These are phyloP conservation scores for Sycophila sp. DNA, from an alignment of 1,140 invertebrate species.

Conservation along the genomic window DNA sequence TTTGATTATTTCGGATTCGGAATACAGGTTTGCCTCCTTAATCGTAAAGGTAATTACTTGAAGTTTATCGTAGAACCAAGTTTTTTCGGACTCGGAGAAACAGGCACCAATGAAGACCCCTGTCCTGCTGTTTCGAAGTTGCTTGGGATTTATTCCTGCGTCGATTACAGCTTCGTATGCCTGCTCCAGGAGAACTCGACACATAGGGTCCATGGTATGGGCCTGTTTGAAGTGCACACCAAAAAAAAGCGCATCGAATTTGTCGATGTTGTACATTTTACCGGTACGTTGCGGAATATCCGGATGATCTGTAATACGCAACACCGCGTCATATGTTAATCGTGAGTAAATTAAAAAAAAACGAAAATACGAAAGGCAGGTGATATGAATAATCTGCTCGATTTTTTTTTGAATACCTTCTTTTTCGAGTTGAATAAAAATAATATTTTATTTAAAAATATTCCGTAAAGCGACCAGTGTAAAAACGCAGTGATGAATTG, in stretches of 20 bases:
- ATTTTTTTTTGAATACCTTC: no score
- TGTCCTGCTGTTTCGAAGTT: constrained; percentile 76
- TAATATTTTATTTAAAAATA: no score
- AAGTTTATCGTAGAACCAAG: constrained; percentile 76
- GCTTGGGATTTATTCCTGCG: constrained; percentile 72
- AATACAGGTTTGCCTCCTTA: no score
- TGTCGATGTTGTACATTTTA: constrained; percentile 81
- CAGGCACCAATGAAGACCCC: constrained; percentile 85
- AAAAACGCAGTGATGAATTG: no score
- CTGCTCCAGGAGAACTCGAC: constrained; percentile 84
- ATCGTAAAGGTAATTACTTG: constrained; percentile 57
- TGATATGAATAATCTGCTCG: no score
- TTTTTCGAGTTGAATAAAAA: no score
- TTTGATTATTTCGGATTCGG: no score
- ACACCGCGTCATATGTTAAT: no score
- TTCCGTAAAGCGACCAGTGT: no score
- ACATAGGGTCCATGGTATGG: constrained; percentile 88
- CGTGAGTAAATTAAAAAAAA: no score
- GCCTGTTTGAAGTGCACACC: constrained; percentile 85
- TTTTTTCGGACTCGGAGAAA: constrained; percentile 79
- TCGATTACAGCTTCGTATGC: constrained; percentile 89
- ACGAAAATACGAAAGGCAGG: no score
- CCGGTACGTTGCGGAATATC: constrained; percentile 80
- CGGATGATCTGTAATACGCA: constrained; percentile 67
- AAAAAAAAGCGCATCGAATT: constrained; percentile 88